Evolutionary conservation across 2,113 vertebrate species (phyloP).

Genomic region (Poeciliopsis turrubarensis): DNA sequence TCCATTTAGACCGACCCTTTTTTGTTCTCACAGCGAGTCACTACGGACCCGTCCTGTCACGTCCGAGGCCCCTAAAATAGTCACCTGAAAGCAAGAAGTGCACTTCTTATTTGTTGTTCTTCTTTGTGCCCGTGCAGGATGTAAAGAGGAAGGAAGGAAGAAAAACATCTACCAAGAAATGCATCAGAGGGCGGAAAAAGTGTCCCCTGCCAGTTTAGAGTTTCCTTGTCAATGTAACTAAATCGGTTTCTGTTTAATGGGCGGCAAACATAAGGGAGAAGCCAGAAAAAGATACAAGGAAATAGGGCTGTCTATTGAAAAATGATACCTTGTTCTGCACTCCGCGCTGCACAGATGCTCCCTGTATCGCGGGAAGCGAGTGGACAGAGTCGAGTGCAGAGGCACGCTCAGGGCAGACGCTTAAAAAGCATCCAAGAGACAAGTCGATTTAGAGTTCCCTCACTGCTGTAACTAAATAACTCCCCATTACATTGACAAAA

Average conservation of each 20-base stretch:
- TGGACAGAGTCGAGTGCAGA: conserved; percentile 29
- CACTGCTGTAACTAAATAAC: conserved; percentile 64
- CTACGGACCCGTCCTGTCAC: no score
- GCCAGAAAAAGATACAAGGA: conserved; percentile 33
- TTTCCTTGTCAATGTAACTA: conserved; percentile 68
- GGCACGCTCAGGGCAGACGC: conserved; percentile 39
- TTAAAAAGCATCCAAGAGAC: conserved; percentile 54
- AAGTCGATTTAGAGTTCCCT: conserved; percentile 64
- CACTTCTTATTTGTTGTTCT: background rate
- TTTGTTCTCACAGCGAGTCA: background rate
- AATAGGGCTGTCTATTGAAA: conserved; percentile 58
- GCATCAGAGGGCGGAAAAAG: conserved; percentile 33
- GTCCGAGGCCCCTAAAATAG: background rate
- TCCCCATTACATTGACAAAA: conserved; percentile 57
- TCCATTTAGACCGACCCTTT: background rate
- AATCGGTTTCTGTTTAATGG: conserved; percentile 67
- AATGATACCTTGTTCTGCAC: conserved; percentile 32
- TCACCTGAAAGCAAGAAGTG: background rate
- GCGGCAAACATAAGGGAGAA: conserved; percentile 58
- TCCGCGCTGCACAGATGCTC: conserved; percentile 18
- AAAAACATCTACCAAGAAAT: conserved; percentile 19
- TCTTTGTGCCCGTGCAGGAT: conserved; percentile 1
- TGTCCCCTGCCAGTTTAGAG: conserved; percentile 43
- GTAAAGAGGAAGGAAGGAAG: background rate
- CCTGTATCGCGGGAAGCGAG: conserved; percentile 30